phyloP scores from a whole-genome alignment of 1,140 invertebrate genomes.

The Chymomyza costata region DNA sequence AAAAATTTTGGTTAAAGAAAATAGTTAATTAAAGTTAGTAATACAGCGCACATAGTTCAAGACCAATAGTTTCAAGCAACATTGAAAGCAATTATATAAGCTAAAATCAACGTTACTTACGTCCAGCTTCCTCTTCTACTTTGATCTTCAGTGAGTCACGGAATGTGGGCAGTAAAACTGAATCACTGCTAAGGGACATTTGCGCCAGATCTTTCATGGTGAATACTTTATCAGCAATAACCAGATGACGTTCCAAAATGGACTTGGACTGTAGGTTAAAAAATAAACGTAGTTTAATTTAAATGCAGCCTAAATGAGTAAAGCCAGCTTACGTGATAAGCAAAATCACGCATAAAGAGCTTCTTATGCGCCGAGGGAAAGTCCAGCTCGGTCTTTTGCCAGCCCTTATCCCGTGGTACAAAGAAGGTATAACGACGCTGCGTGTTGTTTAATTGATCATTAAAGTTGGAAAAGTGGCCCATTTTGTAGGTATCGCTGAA shows the following conservation, averaged over 20 bases:
- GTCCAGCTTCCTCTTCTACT: conserved; percentile 84
- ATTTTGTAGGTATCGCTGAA: conserved; percentile 86
- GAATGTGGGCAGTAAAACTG: conserved; percentile 81
- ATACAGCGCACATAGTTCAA: conserved; percentile 14
- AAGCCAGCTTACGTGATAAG: conserved; percentile 85
- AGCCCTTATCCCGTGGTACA: conserved; percentile 91
- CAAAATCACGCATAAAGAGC: conserved; percentile 86
- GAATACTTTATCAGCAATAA: conserved; percentile 82
- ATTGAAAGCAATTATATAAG: conserved; percentile 18
- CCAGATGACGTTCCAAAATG: conserved; percentile 88
- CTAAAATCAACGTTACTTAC: conserved; percentile 78
- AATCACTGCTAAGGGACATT: conserved; percentile 78
- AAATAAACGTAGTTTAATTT: not conserved
- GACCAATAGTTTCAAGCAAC: conserved; percentile 47
- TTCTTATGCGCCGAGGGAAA: conserved; percentile 88
- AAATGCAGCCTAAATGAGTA: not conserved
- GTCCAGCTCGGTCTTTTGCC: conserved; percentile 82
- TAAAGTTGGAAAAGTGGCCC: conserved; percentile 84
- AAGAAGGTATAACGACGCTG: conserved; percentile 92
- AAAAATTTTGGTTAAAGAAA: conserved; percentile 40
- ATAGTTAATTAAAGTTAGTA: conserved; percentile 52
- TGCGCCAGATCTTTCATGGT: conserved; percentile 87
- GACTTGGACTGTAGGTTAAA: conserved; percentile 80
- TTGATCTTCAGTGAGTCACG: conserved; percentile 83
- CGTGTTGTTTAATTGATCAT: conserved; percentile 84